A percentile compares a stretch with the other conserved stretches of the same genome.
These are phyloP conservation scores for Epizoanthus ramosus DNA, from an alignment of 92 coral and sea anemone genomes.

Conservation along the genomic window DNA sequence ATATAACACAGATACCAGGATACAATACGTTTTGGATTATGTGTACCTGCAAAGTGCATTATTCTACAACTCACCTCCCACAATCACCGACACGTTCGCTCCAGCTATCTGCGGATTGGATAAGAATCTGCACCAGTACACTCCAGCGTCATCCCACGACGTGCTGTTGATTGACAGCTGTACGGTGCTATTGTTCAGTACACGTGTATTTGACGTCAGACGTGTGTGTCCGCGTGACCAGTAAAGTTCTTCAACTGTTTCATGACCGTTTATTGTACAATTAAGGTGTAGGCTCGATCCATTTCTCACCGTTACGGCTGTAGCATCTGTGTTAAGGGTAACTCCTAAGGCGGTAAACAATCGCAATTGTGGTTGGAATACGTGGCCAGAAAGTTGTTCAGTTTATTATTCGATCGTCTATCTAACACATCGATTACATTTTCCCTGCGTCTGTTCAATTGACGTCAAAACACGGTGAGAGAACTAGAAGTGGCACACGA, in stretches of 20 bases:
- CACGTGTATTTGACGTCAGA: slow-evolving; percentile 4
- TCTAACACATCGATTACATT: too few relatives aligned
- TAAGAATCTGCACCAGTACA: slow-evolving; percentile 15
- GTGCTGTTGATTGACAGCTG: slow-evolving; percentile 21
- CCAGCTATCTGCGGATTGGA: neutral
- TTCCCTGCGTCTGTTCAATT: too few relatives aligned
- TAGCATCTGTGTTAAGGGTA: neutral
- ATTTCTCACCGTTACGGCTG: slow-evolving; percentile 4
- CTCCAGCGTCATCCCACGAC: slow-evolving; percentile 32
- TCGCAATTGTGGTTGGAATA: neutral
- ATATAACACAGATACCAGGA: too few relatives aligned
- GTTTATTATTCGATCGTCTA: too few relatives aligned
- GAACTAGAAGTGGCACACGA: too few relatives aligned
- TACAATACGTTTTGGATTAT: too few relatives aligned
- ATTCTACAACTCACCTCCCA: slow-evolving; percentile 27
- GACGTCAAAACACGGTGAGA: too few relatives aligned
- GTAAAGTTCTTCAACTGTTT: neutral
- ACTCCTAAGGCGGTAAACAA: neutral
- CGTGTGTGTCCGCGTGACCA: slow-evolving; percentile 23
- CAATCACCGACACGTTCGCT: slow-evolving; percentile 11
- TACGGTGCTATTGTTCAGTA: slow-evolving; percentile 7
- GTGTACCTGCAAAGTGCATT: too few relatives aligned
- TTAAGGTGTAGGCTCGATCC: slow-evolving; percentile 19
- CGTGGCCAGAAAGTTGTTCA: too few relatives aligned
- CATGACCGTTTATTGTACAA: slow-evolving; percentile 10